Evolutionary conservation across 2,113 vertebrate species (phyloP), one percentile per base, ranked within the genome.

Genomic region (Salvelinus alpinus): DNA sequence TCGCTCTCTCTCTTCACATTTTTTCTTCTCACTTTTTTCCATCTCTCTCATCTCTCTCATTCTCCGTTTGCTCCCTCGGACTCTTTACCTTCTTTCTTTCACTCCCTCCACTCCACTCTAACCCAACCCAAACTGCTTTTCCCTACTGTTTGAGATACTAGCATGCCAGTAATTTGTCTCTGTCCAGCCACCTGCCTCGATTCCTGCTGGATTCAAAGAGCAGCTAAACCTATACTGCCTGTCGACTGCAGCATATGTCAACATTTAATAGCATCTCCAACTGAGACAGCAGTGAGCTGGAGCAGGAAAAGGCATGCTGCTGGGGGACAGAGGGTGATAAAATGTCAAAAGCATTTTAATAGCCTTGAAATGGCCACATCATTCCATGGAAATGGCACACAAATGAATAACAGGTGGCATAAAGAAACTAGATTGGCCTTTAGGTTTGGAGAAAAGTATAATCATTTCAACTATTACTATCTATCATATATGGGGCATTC

Each of bases 151-250:
- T 79, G 70, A 77, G 83, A 84, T 89, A 88, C 84, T 72, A 76
- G 75, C 70, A 57, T 82, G 73, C 82, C 70, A 76, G 81, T 88
- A 78, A 91, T 91, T 88, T 79, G 77, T 82, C 78, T 85, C 75
- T 78, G 86, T 89, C 81, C 78, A n/a, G 9, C 70, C 70, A 82
- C 81, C 83, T 87, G 74, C 85, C 80, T 86, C 82, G 81, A 80
- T 82, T 88, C 73, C 74, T 80, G 74, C 64, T 72, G 83, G 73
- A 88, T 85, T 82, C 87, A 87, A 85, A 85, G 81, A 86, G 71
- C 82, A 86, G 76, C 64, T 64, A 84, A 88, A 83, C 60, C 71
- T 79, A 70, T 82, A 66, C 79, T 71, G 75, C 72, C 66, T 67
- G 67, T 78, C 65, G 73, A 77, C 64, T 44, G 20, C 73, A 71